A percentile compares a stretch with the other conserved stretches of the same genome.
phyloP scores from a whole-genome alignment of 2,888 invertebrate genomes.

The Drosophila dives region DNA sequence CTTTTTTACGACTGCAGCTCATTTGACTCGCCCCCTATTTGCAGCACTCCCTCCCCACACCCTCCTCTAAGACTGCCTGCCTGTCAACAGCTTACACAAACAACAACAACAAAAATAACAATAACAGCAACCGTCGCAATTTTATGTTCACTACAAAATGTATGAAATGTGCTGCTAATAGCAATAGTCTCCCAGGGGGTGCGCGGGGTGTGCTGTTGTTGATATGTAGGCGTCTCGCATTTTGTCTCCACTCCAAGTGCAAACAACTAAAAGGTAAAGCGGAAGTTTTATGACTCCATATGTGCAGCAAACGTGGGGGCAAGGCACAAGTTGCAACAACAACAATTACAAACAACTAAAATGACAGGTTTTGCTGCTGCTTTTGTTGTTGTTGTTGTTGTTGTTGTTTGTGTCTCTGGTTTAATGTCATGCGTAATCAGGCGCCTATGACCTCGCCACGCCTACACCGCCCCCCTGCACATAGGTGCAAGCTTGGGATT shows the following conservation, averaged over 20 bases:
- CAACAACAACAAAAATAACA: constrained; percentile 5
- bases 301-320: not conserved
- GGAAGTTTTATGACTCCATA: constrained; percentile 65
- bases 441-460: constrained; percentile 31
- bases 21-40: constrained; percentile 59
- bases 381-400: not conserved
- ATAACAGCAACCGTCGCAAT: constrained; percentile 48
- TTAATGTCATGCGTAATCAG: constrained; percentile 14
- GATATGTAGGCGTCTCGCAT: constrained; percentile 45
- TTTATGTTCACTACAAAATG: constrained; percentile 80
- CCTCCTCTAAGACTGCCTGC: constrained; percentile 28
- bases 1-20: constrained; percentile 80
- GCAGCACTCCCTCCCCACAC: not conserved
- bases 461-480: constrained; percentile 4
- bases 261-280: constrained; percentile 70
- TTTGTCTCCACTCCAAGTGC: constrained; percentile 54
- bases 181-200: constrained; percentile 56
- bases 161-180: constrained; percentile 79
- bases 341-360: not conserved
- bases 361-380: not conserved
- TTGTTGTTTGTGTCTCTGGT: not conserved
- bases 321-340: constrained; percentile 1
- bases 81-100: constrained; percentile 76
- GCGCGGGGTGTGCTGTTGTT: constrained; percentile 12
- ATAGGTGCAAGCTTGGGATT: constrained; percentile 47